Percentiles rank a stretch among this genome's conserved stretches.
Conservation (phyloP, 1,140 invertebrate genomes). For the Mesaphorura yosii region DNA sequence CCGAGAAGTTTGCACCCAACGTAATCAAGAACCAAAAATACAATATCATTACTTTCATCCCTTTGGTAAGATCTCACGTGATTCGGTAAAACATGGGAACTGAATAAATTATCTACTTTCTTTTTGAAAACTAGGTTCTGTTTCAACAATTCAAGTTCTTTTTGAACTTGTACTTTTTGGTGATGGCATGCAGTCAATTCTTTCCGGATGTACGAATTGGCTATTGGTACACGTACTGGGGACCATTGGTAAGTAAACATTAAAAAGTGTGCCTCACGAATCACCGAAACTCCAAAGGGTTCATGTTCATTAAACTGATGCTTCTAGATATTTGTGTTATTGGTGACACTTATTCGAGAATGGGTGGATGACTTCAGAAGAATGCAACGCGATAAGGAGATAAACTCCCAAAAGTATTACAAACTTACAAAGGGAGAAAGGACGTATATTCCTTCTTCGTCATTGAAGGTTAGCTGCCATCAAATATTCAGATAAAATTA, state of each 20-base stretch:
- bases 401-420: slow-evolving; percentile 81
- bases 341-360: slow-evolving; percentile 90
- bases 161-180: slow-evolving; percentile 92
- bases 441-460: slow-evolving; percentile 50
- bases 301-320: background rate
- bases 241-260: slow-evolving; percentile 59
- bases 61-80: slow-evolving; percentile 54
- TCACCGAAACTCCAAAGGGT: too few species aligned
- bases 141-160: slow-evolving; percentile 99
- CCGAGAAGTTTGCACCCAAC: slow-evolving; percentile 76
- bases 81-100: background rate
- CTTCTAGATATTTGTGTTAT: slow-evolving; percentile 76
- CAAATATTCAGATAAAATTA: background rate
- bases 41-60: slow-evolving; percentile 94
- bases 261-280: too few species aligned
- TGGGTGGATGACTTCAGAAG: slow-evolving; percentile 90
- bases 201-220: slow-evolving; percentile 92
- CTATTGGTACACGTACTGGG: slow-evolving; percentile 96
- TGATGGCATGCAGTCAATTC: slow-evolving; percentile 97
- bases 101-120: slow-evolving; percentile 1
- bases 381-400: slow-evolving; percentile 82
- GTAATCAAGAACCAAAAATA: slow-evolving; percentile 99
- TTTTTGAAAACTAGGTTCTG: slow-evolving; percentile 53
- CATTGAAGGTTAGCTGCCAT: slow-evolving; percentile 43
- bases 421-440: slow-evolving; percentile 45